These are phyloP conservation scores for Crotophaga sulcirostris DNA, from an alignment of 2,113 vertebrate genomes.

Conservation along the genomic window DNA sequence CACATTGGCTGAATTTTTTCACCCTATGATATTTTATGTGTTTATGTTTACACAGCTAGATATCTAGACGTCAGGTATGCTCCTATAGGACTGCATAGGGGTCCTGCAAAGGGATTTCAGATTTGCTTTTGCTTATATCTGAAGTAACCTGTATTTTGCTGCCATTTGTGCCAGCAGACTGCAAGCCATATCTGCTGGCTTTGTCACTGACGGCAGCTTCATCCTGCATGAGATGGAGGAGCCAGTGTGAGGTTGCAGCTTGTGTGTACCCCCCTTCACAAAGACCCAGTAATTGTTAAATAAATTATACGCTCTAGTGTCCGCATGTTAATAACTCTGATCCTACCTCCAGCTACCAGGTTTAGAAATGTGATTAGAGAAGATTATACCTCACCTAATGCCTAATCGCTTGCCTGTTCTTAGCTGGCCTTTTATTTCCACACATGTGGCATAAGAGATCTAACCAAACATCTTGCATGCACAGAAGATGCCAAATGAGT, in stretches of 20 bases:
- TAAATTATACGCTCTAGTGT: conserved; percentile 64
- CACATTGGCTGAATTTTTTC: neutral
- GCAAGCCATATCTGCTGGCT: neutral
- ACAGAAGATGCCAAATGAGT: neutral
- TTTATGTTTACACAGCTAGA: neutral
- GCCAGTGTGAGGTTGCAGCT: neutral
- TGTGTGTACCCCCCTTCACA: neutral
- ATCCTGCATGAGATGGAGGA: neutral
- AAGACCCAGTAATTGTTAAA: conserved; percentile 43
- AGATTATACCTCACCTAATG: conserved; percentile 64
- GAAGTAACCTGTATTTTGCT: neutral
- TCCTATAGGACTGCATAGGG: accelerated
- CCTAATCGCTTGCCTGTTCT: conserved; percentile 58
- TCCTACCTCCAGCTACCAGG: conserved; percentile 58
- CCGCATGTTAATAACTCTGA: conserved; percentile 58
- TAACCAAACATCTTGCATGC: neutral
- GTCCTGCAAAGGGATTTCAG: neutral
- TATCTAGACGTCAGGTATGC: neutral
- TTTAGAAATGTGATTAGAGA: conserved; percentile 57
- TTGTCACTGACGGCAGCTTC: neutral
- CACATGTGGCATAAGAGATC: conserved; percentile 2
- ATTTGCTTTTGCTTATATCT: neutral
- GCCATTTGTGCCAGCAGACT: neutral
- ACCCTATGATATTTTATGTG: neutral
- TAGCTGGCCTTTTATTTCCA: conserved; percentile 52